A percentile compares a stretch with the other conserved stretches of the same genome.
Evolutionary conservation across 2,888 invertebrate genomes (phyloP).

Genomic region (Nomada ruficornis): DNA sequence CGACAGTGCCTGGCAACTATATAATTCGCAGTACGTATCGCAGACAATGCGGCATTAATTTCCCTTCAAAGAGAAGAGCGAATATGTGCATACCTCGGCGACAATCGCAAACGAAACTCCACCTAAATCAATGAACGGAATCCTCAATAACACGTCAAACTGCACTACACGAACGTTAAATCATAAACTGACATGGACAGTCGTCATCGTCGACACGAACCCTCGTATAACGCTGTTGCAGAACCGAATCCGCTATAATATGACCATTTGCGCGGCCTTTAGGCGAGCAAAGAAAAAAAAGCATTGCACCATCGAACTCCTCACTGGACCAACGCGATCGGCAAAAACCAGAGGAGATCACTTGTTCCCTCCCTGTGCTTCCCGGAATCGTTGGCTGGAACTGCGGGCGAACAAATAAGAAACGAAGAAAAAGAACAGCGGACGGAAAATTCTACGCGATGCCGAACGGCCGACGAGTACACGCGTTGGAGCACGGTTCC

Average conservation of each 20-base stretch:
- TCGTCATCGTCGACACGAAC: neutral
- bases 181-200: neutral
- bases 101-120: too few relatives aligned
- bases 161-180: neutral
- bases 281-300: neutral
- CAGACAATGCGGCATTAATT: neutral
- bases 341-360: neutral
- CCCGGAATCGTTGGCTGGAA: neutral
- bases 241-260: neutral
- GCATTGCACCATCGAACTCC: neutral
- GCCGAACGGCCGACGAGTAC: constrained; percentile 33
- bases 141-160: neutral
- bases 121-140: neutral
- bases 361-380: neutral
- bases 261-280: constrained; percentile 7
- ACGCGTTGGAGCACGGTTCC: neutral
- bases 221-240: neutral
- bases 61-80: neutral
- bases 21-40: neutral
- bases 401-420: neutral
- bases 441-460: neutral
- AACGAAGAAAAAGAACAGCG: neutral
- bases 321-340: neutral
- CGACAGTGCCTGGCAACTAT: neutral
- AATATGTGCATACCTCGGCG: too few relatives aligned